Base-by-base conservation (phyloP, 2,888 invertebrate species). In the Synanthedon andrenaeformis region DNA sequence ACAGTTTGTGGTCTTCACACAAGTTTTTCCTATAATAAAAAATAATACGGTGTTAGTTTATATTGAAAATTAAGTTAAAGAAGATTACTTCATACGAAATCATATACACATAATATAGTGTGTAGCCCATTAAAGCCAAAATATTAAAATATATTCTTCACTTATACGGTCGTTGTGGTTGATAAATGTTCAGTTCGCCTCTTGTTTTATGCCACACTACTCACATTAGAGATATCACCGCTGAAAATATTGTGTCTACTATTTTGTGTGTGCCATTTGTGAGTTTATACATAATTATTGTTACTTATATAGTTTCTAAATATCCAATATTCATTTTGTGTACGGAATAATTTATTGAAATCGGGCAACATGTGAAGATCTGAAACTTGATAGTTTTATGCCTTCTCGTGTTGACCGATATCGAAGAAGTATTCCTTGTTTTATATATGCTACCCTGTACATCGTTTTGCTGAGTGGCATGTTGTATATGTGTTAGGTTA, bases 401-500 rank as follows among this genome's bases (percentile, higher is more conserved):
- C 1, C 10, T 35, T 35, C 35, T 35, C 35, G 10, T 35, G 6
- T 35, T 35, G 35, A 35, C 35, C 35, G 35, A 10, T 35, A 2
- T 35, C 35, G 10, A 35, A 35, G 35, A 35, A 35, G 35, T 35
- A 35, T 35, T 35, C 35, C 35, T 8, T 35, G 35, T 35, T 35
- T 10, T 35, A 35, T 50, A 35, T 50, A 12, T 11, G 51, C 51
- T 51, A 41, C 51, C 51, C 51, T 51, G 54, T 52, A 54, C 59
- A 49, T 54, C 57, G 52, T 53, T 62, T 58, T 65, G 59, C 63
- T 74, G 70, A 70, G 66, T 71, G 72, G 85, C 84, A 83, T 85
- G 85, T 72, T 79, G 79, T 84, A 74, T 78, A 76, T 80, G 78
- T 82, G 79, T 79, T 76, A 76, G 74, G 74, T 68, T 41, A 51